phyloP scores from a whole-genome alignment of 2,888 invertebrate species.

The Nymphalis urticae region DNA sequence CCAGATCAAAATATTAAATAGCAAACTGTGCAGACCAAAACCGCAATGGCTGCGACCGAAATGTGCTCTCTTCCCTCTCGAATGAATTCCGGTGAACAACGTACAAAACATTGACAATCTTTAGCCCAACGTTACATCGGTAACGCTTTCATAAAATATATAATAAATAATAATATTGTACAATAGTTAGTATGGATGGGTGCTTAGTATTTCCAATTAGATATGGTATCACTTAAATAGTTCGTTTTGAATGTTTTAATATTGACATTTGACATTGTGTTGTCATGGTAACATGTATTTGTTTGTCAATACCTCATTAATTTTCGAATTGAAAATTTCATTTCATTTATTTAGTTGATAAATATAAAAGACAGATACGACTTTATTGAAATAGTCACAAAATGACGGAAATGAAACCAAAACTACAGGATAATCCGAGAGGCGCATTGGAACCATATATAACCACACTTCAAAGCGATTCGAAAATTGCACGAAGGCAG shows the following conservation, averaged over 20 bases:
- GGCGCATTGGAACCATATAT: slow-evolving; percentile 62
- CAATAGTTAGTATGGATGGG: no score
- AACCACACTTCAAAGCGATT: slow-evolving; percentile 80
- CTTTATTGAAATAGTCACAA: slow-evolving; percentile 25
- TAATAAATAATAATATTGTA: no score
- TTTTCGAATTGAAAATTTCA: background rate
- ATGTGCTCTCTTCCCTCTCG: no score
- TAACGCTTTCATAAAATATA: no score
- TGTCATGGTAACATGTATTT: slow-evolving; percentile 64
- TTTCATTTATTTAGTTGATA: slow-evolving; percentile 11
- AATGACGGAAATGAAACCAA: slow-evolving; percentile 57
- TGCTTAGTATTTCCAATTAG: no score
- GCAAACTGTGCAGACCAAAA: no score
- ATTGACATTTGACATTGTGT: slow-evolving; percentile 39
- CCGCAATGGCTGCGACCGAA: no score
- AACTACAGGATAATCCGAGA: slow-evolving; percentile 61
- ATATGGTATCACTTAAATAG: no score
- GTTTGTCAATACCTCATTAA: slow-evolving; percentile 52
- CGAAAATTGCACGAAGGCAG: slow-evolving; percentile 81
- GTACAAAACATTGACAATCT: no score
- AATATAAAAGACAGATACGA: background rate
- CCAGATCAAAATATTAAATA: no score
- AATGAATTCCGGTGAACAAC: no score
- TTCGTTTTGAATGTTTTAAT: background rate
- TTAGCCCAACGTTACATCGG: no score